phyloP scores from a whole-genome alignment of 2,888 invertebrate species.

The Tenthredo scrophulariae region DNA sequence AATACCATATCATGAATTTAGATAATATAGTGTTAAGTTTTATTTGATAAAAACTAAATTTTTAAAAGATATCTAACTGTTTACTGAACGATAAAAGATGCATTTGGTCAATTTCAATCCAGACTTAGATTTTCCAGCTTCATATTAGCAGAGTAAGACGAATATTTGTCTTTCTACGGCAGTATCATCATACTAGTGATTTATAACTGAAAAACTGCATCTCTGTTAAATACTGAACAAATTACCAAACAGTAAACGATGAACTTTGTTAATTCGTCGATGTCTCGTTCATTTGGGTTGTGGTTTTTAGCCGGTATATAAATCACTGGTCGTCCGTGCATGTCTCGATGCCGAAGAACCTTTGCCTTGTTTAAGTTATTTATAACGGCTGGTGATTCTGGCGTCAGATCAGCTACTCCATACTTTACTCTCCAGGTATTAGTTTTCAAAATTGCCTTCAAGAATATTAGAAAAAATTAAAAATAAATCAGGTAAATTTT shows the following conservation, averaged over 20 bases:
- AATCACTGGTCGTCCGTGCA: slow-evolving; percentile 86
- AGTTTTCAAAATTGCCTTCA: slow-evolving; percentile 87
- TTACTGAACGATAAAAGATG: too few relatives aligned
- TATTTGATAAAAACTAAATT: too few relatives aligned
- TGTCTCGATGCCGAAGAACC: slow-evolving; percentile 86
- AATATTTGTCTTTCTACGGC: background rate
- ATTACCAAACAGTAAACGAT: slow-evolving; percentile 88
- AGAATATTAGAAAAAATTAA: slow-evolving; percentile 63
- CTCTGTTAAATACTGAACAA: slow-evolving; percentile 54
- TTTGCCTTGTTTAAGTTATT: slow-evolving; percentile 85
- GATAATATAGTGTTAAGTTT: too few relatives aligned
- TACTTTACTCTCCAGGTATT: slow-evolving; percentile 90
- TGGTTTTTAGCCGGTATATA: slow-evolving; percentile 90
- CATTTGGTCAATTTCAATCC: background rate
- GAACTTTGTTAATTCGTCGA: slow-evolving; percentile 89
- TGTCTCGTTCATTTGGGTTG: slow-evolving; percentile 85
- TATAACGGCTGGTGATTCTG: slow-evolving; percentile 80
- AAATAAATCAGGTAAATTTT: background rate
- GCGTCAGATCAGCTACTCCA: slow-evolving; percentile 82
- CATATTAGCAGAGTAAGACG: background rate
- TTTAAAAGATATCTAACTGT: too few relatives aligned
- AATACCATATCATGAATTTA: too few relatives aligned
- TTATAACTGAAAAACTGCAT: background rate
- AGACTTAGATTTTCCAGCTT: background rate
- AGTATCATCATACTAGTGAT: background rate